Evolutionary conservation across 1,140 invertebrate species (phyloP), one percentile per base, ranked within the genome.

Genomic region (Portunus trituberculatus): DNA sequence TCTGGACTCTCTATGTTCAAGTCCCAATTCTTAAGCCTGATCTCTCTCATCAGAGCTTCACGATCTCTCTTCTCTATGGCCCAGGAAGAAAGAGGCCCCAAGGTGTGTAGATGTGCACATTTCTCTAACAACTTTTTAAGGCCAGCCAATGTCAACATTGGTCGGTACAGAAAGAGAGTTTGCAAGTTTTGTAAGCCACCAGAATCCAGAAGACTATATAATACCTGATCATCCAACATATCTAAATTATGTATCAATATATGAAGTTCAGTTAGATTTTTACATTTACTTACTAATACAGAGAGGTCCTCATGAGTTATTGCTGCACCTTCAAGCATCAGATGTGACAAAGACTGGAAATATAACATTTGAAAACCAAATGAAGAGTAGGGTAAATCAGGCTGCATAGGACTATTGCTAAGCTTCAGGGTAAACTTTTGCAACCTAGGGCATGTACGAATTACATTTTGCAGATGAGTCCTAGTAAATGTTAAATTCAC

Each of bases 41-140:
- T 96, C 86, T 96, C 95, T 28, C 28, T 92, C 16, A 29, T 4
- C 16, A 96, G 83, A 31, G 39, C 87, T 32, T 94, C 93, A 31
- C 95, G 89, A 46, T 96, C 95, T 10, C 92, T 93, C 48, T 94
- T 94, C 25, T 45, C 67, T n/a, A 96, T 96, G 32, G 95, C 93
- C 95, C 95, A 96, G n/a, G 95, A 96, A 0, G 95, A 96, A n/a
- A 96, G 82, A 16, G 95, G 95, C n/a, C 95, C 95, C 52, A 96
- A 83, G 28, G 93, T 94, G 32, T 94, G 76, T 20, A 96, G 48
- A 4, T 96, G 48, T 31, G 93, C 93, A 46, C 95, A 96, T 31
- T 94, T 90, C 59, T 86, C 82, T 39, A 96, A 29, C 16, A 96
- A 76, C 31, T 93, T 94, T 32, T 31, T 91, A 25, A 96, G 90